Evolutionary conservation across 2,797 vertebrate species (phyloP).

Genomic region (Leuciscus waleckii): DNA sequence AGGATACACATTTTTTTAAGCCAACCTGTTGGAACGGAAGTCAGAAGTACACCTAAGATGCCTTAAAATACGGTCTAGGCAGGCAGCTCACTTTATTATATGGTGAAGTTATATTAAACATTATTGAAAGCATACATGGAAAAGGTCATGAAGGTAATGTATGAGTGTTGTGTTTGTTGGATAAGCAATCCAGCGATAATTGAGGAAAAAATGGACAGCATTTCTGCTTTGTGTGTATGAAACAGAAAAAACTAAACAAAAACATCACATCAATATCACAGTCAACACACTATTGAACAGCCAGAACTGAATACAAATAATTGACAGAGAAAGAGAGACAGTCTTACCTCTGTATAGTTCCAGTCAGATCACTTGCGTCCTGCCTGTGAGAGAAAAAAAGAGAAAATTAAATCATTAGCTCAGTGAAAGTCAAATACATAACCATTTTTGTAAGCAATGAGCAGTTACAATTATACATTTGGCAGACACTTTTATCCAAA

Average conservation of each 20-base stretch:
- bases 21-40: not conserved
- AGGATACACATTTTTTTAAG: not conserved
- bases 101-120: not conserved
- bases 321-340: not conserved
- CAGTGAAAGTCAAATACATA: conserved; percentile 18
- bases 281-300: not conserved
- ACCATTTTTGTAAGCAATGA: not conserved
- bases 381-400: conserved; percentile 72
- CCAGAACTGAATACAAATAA: not conserved
- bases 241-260: not conserved
- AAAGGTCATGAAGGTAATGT: not conserved
- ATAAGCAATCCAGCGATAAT: not conserved
- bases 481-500: not conserved
- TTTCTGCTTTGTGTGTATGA: conserved; percentile 15
- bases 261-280: not conserved
- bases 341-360: conserved; percentile 80
- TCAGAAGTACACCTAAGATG: not conserved
- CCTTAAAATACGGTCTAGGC: not conserved
- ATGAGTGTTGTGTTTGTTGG: not conserved
- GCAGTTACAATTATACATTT: not conserved
- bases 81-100: not conserved
- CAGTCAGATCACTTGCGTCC: conserved; percentile 82
- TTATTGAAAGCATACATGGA: conserved; percentile 1
- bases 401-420: conserved; percentile 53
- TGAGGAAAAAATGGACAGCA: no score